Percentiles rank a stretch among this genome's conserved stretches.
These are phyloP conservation scores for Hymenopus coronatus DNA, from an alignment of 2,888 invertebrate genomes.

Conservation along the genomic window DNA sequence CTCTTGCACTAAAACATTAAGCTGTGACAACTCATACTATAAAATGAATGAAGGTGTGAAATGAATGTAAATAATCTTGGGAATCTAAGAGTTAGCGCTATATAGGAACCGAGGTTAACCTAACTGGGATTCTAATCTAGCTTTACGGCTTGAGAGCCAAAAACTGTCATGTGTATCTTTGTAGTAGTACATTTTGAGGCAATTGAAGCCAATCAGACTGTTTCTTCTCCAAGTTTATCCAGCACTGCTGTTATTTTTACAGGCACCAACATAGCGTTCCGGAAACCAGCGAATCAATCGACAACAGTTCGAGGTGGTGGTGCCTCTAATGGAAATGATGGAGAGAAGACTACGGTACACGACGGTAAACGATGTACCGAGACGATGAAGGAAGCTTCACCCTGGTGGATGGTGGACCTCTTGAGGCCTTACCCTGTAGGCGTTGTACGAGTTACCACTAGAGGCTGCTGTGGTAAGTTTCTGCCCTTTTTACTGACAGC, in stretches of 20 bases:
- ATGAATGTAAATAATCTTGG: too few relatives aligned
- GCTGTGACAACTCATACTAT: too few relatives aligned
- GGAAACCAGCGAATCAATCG: constrained; percentile 88
- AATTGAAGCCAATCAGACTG: too few relatives aligned
- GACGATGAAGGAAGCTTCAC: constrained; percentile 84
- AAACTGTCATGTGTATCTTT: too few relatives aligned
- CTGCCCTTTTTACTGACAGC: too few relatives aligned
- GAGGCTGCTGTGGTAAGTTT: constrained; percentile 70
- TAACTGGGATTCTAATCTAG: too few relatives aligned
- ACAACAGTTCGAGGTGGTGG: constrained; percentile 82
- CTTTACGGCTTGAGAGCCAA: too few relatives aligned
- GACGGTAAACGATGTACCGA: constrained; percentile 87
- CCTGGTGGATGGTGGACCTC: constrained; percentile 92
- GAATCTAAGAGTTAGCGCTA: too few relatives aligned
- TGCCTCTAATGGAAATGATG: constrained; percentile 83
- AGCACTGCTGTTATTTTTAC: constrained; percentile 36
- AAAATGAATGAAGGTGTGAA: too few relatives aligned
- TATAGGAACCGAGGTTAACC: too few relatives aligned
- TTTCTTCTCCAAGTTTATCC: constrained; percentile 30
- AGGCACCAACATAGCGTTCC: constrained; percentile 81
- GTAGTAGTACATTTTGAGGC: too few relatives aligned
- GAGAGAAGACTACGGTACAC: constrained; percentile 77
- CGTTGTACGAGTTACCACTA: constrained; percentile 81
- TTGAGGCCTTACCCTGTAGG: constrained; percentile 79
- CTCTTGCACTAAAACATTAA: too few relatives aligned